A percentile compares a stretch with the other conserved stretches of the same genome.
Evolutionary conservation across 2,888 invertebrate genomes (phyloP).

Genomic region (Limnephilus marmoratus): DNA sequence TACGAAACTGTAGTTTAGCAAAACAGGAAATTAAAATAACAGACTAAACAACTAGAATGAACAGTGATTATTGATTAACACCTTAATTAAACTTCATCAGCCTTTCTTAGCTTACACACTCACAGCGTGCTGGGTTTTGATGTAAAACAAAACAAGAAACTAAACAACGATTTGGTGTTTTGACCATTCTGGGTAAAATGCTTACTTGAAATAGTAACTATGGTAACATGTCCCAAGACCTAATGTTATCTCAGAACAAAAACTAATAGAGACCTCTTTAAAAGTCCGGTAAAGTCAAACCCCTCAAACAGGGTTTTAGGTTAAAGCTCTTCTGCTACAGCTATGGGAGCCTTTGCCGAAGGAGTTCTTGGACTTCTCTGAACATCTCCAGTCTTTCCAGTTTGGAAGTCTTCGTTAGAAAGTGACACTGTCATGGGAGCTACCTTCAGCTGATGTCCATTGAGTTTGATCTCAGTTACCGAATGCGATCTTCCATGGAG

Average conservation of each 20-base stretch:
- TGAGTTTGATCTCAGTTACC: slow-evolving; percentile 85
- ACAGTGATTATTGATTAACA: not conserved
- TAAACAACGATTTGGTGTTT: not conserved
- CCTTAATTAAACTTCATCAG: not conserved
- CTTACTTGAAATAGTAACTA: not conserved
- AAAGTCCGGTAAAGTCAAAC: not conserved
- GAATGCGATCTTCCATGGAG: slow-evolving; percentile 84
- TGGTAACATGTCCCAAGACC: slow-evolving; percentile 7
- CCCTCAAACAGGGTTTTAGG: not conserved
- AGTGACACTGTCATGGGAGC: slow-evolving; percentile 80
- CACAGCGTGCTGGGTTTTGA: not conserved
- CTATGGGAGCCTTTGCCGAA: slow-evolving; percentile 75
- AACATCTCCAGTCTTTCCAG: slow-evolving; percentile 71
- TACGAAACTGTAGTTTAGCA: not conserved
- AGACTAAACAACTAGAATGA: too few relatives aligned
- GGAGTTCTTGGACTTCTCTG: slow-evolving; percentile 75
- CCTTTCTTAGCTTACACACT: not conserved
- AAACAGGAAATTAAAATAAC: not conserved
- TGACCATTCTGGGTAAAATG: not conserved
- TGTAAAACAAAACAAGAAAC: not conserved
- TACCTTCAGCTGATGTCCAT: slow-evolving; percentile 84
- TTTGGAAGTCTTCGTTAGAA: slow-evolving; percentile 80
- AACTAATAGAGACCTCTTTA: not conserved
- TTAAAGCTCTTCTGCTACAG: slow-evolving; percentile 77
- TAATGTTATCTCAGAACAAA: slow-evolving; percentile 18